phyloP scores from a whole-genome alignment of 2,113 vertebrate genomes.

The Oxygymnocypris stewartii region DNA sequence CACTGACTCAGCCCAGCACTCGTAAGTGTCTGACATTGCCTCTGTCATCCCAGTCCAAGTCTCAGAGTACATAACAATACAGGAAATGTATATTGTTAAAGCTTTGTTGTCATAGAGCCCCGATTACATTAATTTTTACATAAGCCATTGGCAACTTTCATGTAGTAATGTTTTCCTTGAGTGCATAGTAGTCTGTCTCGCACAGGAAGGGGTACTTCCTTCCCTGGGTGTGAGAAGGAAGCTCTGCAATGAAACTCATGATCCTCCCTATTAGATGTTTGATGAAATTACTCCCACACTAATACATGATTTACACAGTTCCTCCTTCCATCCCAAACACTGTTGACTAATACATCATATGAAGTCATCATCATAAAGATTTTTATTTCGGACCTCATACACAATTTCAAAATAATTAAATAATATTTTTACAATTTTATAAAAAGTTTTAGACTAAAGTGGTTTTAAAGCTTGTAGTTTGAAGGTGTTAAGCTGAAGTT shows the following conservation, averaged over 20 bases:
- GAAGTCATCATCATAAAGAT: background rate
- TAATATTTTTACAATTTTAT: background rate
- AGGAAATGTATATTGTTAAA: background rate
- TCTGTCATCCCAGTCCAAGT: background rate
- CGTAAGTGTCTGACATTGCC: constrained; percentile 73
- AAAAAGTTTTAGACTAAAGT: too few relatives aligned
- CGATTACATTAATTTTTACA: constrained; percentile 31
- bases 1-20: constrained; percentile 81
- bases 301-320: background rate
- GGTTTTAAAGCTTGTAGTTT: too few relatives aligned
- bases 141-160: background rate
- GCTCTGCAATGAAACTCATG: constrained; percentile 47
- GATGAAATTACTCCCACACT: constrained; percentile 37
- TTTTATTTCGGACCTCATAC: too few relatives aligned
- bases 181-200: constrained; percentile 39
- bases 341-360: background rate
- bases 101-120: constrained; percentile 17
- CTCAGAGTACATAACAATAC: background rate
- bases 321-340: background rate
- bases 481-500: too few relatives aligned
- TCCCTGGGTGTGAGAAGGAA: constrained; percentile 69
- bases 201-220: constrained; percentile 73
- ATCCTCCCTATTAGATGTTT: constrained; percentile 43
- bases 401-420: background rate
- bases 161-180: constrained; percentile 53